Evolutionary conservation across 2,888 invertebrate genomes (phyloP).

Genomic region (Heliothis peltigera): DNA sequence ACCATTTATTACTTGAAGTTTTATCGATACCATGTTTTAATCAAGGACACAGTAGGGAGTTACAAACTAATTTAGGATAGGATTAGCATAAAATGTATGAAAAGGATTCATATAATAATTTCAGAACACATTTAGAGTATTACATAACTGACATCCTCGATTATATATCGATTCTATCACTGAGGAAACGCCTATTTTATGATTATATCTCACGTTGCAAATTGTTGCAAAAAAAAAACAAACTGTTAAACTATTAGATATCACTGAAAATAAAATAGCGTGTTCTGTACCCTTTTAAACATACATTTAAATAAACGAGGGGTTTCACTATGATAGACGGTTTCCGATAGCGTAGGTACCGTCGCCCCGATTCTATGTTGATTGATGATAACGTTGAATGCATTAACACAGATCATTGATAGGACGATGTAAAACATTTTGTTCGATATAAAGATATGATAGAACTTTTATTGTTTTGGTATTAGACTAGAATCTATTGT

Average conservation of each 20-base stretch:
- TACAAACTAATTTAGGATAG: too few species aligned
- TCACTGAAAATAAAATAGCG: slow-evolving; percentile 16
- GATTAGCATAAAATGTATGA: too few species aligned
- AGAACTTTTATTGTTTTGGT: slow-evolving; percentile 9
- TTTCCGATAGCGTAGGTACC: slow-evolving; percentile 54
- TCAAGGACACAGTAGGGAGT: too few species aligned
- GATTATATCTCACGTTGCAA: neutral
- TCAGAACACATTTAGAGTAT: too few species aligned
- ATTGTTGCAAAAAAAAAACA: neutral
- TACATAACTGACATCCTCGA: too few species aligned
- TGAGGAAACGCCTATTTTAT: neutral
- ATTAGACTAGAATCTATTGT: slow-evolving; percentile 10
- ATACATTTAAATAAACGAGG: slow-evolving; percentile 49
- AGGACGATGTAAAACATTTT: slow-evolving; percentile 25
- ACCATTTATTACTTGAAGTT: too few species aligned
- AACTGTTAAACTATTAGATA: neutral
- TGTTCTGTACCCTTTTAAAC: slow-evolving; percentile 2
- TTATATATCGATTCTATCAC: too few species aligned
- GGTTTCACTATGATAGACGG: slow-evolving; percentile 57
- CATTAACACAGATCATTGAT: slow-evolving; percentile 57
- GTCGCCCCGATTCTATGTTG: slow-evolving; percentile 50
- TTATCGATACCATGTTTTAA: too few species aligned
- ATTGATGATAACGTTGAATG: slow-evolving; percentile 61
- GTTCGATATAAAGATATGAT: slow-evolving; percentile 25
- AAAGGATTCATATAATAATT: too few species aligned